Percentiles rank a stretch among this genome's conserved stretches.
phyloP scores from a whole-genome alignment of 2,113 vertebrate species.

The Eublepharis macularius region DNA sequence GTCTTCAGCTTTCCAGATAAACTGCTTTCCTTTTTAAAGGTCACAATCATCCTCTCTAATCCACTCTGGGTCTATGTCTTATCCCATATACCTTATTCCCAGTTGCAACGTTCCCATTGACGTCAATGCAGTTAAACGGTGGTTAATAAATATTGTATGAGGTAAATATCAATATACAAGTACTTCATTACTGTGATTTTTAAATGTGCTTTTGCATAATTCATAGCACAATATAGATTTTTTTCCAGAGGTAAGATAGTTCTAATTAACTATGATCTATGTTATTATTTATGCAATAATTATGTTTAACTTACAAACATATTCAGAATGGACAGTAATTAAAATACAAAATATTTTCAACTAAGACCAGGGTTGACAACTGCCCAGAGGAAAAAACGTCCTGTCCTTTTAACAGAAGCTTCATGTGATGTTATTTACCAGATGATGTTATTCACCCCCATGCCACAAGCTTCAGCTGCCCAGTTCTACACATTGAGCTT shows the following conservation, averaged over 20 bases:
- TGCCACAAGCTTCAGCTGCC: too few relatives aligned
- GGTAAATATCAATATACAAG: background rate
- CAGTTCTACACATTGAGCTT: too few relatives aligned
- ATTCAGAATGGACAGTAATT: background rate
- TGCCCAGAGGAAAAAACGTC: too few relatives aligned
- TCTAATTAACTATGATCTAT: slow-evolving; percentile 25
- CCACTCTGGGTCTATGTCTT: background rate
- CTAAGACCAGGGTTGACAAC: too few relatives aligned
- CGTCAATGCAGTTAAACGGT: slow-evolving; percentile 13
- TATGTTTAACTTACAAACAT: background rate
- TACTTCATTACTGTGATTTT: background rate
- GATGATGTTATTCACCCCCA: too few relatives aligned
- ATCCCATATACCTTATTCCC: background rate
- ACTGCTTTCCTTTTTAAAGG: background rate
- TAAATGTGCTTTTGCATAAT: background rate
- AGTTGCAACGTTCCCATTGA: background rate
- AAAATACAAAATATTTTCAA: background rate
- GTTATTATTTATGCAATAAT: background rate
- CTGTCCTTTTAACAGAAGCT: too few relatives aligned
- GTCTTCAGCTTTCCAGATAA: background rate
- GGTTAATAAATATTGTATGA: background rate
- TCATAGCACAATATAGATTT: slow-evolving; percentile 15
- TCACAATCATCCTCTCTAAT: background rate
- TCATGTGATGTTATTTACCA: too few relatives aligned
- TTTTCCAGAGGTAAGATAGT: slow-evolving; percentile 33